A percentile compares a stretch with the other conserved stretches of the same genome.
These are phyloP conservation scores for Ptilorrhoa leucosticta DNA, from an alignment of 2,113 vertebrate species.

Conservation along the genomic window DNA sequence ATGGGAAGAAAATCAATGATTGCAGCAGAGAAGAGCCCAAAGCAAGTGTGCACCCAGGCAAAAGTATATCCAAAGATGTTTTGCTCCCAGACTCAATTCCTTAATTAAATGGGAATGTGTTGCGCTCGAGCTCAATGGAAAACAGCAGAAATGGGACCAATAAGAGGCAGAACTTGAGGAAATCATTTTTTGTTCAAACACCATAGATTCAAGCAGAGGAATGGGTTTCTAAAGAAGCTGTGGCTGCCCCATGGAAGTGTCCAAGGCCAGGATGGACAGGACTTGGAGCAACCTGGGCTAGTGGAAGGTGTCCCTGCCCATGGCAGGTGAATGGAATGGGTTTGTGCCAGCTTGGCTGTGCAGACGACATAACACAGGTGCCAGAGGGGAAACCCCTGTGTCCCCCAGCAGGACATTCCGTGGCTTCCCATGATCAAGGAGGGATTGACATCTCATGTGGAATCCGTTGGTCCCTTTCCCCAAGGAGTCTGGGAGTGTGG, in stretches of 20 bases:
- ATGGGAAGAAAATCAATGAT: fast-evolving
- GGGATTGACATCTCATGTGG: background rate
- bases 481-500: background rate
- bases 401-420: background rate
- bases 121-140: background rate
- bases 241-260: background rate
- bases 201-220: background rate
- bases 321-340: fast-evolving
- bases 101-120: background rate
- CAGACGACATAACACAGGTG: fast-evolving
- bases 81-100: background rate
- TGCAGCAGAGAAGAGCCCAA: background rate
- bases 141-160: background rate
- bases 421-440: background rate
- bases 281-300: fast-evolving
- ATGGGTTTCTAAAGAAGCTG: background rate
- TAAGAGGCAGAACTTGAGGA: background rate
- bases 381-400: background rate
- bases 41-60: background rate
- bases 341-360: background rate
- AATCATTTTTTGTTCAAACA: background rate
- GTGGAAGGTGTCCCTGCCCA: background rate
- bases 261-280: fast-evolving
- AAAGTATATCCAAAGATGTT: background rate
- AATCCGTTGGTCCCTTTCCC: background rate